Conservation (phyloP, 2,113 vertebrate genomes). For the Fregetta grallaria region DNA sequence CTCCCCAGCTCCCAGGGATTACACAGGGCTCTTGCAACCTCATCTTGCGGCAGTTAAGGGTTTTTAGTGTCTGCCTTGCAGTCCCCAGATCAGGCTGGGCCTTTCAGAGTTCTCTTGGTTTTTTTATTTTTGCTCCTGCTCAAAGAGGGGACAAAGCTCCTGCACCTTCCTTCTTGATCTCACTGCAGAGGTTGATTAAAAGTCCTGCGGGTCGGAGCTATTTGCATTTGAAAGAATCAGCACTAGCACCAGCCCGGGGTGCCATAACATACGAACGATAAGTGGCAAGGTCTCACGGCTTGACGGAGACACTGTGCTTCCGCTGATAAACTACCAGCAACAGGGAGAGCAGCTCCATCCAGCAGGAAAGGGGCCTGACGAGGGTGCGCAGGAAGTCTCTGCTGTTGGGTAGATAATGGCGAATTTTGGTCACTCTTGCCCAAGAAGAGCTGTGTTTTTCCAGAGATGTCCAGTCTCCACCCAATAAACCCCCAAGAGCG, state of each 20-base stretch:
- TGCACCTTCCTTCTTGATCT: neutral
- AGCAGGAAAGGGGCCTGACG: conserved; percentile 7
- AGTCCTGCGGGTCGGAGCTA: neutral
- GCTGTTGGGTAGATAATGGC: neutral
- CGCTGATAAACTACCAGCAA: neutral
- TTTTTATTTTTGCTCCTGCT: neutral
- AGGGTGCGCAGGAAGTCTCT: neutral
- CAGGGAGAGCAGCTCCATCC: neutral
- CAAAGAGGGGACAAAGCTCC: neutral
- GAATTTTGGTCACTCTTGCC: neutral
- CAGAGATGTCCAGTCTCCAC: neutral
- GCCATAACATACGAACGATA: accelerated
- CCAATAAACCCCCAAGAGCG: neutral
- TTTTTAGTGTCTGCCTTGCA: neutral
- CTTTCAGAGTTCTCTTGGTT: neutral
- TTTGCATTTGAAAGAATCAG: neutral
- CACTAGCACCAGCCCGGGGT: neutral
- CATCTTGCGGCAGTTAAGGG: accelerated
- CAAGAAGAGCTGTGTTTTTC: neutral
- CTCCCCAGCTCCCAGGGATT: neutral
- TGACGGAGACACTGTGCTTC: neutral
- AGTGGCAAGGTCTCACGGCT: neutral
- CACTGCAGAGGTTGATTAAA: neutral
- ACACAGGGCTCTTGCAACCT: neutral
- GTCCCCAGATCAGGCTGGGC: neutral